A percentile compares a stretch with the other conserved stretches of the same genome.
Evolutionary conservation across 2,888 invertebrate genomes (phyloP).

Genomic region (Criorhina ranunculi): DNA sequence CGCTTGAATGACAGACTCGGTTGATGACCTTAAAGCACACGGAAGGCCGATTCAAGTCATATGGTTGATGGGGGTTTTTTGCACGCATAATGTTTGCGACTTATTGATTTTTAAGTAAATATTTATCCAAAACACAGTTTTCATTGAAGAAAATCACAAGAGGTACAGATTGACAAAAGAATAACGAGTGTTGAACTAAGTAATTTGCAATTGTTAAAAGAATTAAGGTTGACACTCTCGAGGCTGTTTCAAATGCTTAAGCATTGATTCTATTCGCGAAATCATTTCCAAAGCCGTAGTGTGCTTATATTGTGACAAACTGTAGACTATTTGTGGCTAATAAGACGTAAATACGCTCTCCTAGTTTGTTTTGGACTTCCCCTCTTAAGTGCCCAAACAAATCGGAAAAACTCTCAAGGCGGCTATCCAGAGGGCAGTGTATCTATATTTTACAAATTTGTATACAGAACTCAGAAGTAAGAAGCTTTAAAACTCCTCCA

Average conservation of each 20-base stretch:
- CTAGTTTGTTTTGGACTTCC: too few relatives aligned
- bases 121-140: not conserved
- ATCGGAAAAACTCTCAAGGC: too few relatives aligned
- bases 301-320: too few relatives aligned
- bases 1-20: not conserved
- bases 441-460: too few relatives aligned
- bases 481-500: too few relatives aligned
- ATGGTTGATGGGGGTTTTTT: not conserved
- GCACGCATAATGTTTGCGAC: not conserved
- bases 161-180: not conserved
- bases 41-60: not conserved
- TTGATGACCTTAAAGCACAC: not conserved
- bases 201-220: slow-evolving; percentile 3
- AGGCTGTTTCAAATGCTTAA: not conserved
- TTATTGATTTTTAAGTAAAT: not conserved
- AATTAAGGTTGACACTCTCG: not conserved
- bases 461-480: too few relatives aligned
- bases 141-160: slow-evolving; percentile 4
- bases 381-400: too few relatives aligned
- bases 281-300: not conserved
- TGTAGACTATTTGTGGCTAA: too few relatives aligned
- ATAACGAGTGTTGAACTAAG: not conserved
- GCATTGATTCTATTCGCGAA: not conserved
- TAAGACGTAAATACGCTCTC: too few relatives aligned
- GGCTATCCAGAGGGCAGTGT: too few relatives aligned